phyloP scores from a whole-genome alignment of 2,797 vertebrate species.

The Anableps anableps region DNA sequence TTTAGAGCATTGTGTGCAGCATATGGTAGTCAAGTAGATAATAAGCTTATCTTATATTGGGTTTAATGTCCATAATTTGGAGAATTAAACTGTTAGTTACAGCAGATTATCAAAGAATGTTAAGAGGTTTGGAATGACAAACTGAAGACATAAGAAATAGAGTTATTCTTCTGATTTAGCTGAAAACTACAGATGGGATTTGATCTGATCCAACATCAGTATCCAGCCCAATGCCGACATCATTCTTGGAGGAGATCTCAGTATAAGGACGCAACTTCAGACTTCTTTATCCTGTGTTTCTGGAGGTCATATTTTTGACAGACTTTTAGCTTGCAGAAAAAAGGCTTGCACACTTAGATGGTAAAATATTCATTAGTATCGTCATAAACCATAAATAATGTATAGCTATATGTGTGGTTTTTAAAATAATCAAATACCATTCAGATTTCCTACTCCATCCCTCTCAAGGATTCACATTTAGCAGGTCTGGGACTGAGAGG shows the following conservation, averaged over 20 bases:
- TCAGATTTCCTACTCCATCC: no score
- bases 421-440: no score
- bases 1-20: constrained; percentile 48
- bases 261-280: no score
- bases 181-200: constrained; percentile 13
- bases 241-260: background rate
- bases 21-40: constrained; percentile 37
- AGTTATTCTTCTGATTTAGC: constrained; percentile 14
- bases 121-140: constrained; percentile 30
- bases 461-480: no score
- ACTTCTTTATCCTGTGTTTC: no score
- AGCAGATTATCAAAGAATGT: constrained; percentile 63
- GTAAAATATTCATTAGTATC: no score
- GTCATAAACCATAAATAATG: no score
- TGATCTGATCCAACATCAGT: background rate
- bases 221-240: background rate
- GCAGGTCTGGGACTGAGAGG: no score
- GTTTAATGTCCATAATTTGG: constrained; percentile 25
- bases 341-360: no score
- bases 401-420: no score
- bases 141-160: constrained; percentile 40
- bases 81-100: constrained; percentile 32
- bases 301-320: background rate
- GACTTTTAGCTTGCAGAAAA: background rate
- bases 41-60: constrained; percentile 33